These are phyloP conservation scores for Folsomia manolachei DNA, from an alignment of 2,888 invertebrate genomes.

Conservation along the genomic window DNA sequence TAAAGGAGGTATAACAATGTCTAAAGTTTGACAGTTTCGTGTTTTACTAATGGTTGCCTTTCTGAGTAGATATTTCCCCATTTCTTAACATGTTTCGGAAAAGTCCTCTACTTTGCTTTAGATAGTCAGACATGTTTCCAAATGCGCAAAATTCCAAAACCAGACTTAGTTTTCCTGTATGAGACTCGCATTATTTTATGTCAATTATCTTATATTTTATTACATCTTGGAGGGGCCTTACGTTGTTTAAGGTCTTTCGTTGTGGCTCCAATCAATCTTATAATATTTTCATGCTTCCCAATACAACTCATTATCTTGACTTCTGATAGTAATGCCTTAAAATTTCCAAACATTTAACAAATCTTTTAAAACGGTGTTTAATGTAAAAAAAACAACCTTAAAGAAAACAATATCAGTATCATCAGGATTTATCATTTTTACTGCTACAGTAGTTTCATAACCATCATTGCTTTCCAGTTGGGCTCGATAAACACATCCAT, in stretches of 20 bases:
- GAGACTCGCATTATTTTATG: neutral
- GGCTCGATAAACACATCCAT: constrained; percentile 30
- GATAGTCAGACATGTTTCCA: constrained; percentile 23
- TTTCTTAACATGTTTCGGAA: constrained; percentile 19
- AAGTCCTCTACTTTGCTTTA: constrained; percentile 24
- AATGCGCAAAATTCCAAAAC: constrained; percentile 32
- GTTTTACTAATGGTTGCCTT: no score
- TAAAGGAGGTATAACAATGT: neutral
- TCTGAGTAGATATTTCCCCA: constrained; percentile 7
- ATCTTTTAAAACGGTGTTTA: no score
- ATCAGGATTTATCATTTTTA: constrained; percentile 28
- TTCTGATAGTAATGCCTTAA: constrained; percentile 33
- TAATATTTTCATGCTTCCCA: constrained; percentile 31
- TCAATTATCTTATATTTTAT: neutral
- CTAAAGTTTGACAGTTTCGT: neutral
- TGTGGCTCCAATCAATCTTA: constrained; percentile 29
- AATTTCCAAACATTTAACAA: no score
- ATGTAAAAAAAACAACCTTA: no score
- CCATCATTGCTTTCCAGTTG: neutral
- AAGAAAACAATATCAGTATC: constrained; percentile 24
- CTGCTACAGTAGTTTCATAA: constrained; percentile 14
- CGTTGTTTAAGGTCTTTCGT: constrained; percentile 26
- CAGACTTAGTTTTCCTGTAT: constrained; percentile 28
- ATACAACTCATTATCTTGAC: constrained; percentile 35
- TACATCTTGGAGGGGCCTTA: neutral